phyloP scores from a whole-genome alignment of 2,888 invertebrate species.

The Plebejus argus region DNA sequence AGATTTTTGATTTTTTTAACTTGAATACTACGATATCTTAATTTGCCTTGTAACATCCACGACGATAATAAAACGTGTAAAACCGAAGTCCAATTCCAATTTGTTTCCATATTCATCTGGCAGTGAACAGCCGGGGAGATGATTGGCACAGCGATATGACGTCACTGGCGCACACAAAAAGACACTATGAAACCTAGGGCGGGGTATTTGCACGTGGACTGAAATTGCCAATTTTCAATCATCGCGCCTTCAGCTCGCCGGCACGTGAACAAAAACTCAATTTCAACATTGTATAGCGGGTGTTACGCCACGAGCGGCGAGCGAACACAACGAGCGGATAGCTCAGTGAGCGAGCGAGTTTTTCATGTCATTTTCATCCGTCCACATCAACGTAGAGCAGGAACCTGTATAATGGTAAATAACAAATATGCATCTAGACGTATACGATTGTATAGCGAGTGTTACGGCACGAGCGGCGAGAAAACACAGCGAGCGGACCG shows the following conservation, averaged over 20 bases:
- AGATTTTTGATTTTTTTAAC: too few species aligned
- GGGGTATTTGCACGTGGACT: neutral
- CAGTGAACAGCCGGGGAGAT: neutral
- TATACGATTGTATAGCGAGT: too few species aligned
- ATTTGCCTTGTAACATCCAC: neutral
- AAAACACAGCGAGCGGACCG: neutral
- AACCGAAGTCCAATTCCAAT: neutral
- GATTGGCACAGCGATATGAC: constrained; percentile 6
- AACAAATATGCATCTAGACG: too few species aligned
- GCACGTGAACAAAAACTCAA: constrained; percentile 21
- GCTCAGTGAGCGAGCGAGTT: neutral
- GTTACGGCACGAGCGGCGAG: neutral
- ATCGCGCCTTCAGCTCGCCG: neutral
- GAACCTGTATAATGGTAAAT: too few species aligned
- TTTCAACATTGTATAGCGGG: neutral
- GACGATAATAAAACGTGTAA: neutral
- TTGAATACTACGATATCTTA: too few species aligned
- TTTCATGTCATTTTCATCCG: too few species aligned
- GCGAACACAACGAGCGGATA: neutral
- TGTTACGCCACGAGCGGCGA: neutral
- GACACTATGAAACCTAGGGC: neutral
- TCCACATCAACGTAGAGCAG: too few species aligned
- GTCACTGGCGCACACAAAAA: neutral
- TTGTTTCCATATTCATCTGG: neutral
- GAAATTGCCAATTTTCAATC: constrained; percentile 21